These are phyloP conservation scores for Atethmia centrago DNA, from an alignment of 2,888 invertebrate genomes.

Conservation along the genomic window DNA sequence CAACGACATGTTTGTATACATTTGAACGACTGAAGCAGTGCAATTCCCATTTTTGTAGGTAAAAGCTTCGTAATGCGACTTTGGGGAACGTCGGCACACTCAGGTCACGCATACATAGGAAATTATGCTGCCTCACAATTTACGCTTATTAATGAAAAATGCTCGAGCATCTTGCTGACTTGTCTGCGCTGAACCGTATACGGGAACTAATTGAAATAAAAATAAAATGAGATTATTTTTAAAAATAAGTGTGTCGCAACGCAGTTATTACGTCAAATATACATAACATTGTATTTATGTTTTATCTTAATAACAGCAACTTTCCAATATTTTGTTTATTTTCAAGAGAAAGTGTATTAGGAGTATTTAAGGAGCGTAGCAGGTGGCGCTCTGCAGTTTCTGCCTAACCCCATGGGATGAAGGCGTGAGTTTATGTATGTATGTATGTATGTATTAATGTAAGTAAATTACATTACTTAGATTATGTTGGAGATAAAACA, in stretches of 20 bases:
- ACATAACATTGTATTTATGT: too few relatives aligned
- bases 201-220: not conserved
- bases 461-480: too few relatives aligned
- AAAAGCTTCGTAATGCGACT: not conserved
- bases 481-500: not conserved
- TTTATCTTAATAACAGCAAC: not conserved
- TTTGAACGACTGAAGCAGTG: not conserved
- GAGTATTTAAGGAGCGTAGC: too few relatives aligned
- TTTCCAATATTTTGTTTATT: not conserved
- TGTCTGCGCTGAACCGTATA: not conserved
- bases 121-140: too few relatives aligned
- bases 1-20: not conserved
- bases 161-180: not conserved
- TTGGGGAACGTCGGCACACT: not conserved
- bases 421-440: too few relatives aligned
- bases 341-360: not conserved
- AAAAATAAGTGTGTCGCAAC: not conserved
- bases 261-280: too few relatives aligned
- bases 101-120: not conserved
- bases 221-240: not conserved
- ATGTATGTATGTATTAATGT: too few relatives aligned
- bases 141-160: not conserved
- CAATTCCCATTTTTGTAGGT: not conserved
- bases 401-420: too few relatives aligned
- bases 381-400: too few relatives aligned